Base-by-base conservation (phyloP, 2,888 invertebrate species). In the Drosophila infuscata region DNA sequence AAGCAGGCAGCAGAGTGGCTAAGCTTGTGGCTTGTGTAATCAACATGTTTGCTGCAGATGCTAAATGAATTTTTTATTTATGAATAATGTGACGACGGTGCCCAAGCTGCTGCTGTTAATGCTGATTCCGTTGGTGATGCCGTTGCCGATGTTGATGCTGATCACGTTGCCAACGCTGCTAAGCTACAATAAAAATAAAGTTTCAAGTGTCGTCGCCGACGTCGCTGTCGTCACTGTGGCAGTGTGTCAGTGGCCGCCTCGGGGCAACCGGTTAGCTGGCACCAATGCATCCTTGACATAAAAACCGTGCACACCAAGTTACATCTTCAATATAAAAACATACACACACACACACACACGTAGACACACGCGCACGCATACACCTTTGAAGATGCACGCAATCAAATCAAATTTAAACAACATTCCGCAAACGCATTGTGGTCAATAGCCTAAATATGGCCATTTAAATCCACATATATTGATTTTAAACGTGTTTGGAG, bases 201-300 rank as follows among this genome's bases (percentile, higher is more conserved):
- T 83, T 70, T 86, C 85, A 86, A 86, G 89, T 86, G 87, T 86
- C 86, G 73, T 60, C 69, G 68, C 41, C 53, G 68, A 30, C 41
- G 54, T 38, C 49, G 53, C 20, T 46, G 65, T 49, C 79, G 69
- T 74, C 81, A 83, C 63, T 84, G 82, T 74, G 83, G 85, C 88
- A 89, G 71, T 89, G 80, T 89, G 89, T 87, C 83, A 89, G 88
- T 88, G 87, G 86, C 90, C 84, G 85, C 81, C 79, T 75, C 84
- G 82, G 82, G 77, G 81, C 87, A 92, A 92, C 92, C 92, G 92
- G 92, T 92, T 92, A 65, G 62, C 65, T 69, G 85, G 89, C 79
- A 81, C 82, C 88, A 81, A 86, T 84, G 88, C 89, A 92, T 92
- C 92, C 92, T 92, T 92, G 92, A 92, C 92, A 92, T 90, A 92